Evolutionary conservation across 2,888 invertebrate species (phyloP), one percentile per base, ranked within the genome.

Genomic region (Drosophila neutralis): DNA sequence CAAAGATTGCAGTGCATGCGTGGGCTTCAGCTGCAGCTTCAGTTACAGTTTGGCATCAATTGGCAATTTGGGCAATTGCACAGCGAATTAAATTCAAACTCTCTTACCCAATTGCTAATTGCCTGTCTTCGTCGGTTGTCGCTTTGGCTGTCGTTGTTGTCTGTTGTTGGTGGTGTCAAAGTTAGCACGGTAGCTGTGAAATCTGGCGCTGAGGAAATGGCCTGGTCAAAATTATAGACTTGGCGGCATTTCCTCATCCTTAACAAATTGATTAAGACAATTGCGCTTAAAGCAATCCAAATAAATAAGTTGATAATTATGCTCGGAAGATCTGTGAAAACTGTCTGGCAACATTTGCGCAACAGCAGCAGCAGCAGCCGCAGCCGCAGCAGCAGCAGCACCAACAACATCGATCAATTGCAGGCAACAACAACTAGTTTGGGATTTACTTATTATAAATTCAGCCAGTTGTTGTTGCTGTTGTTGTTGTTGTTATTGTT

Each of bases 151-250:
- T 42, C 45, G 62, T 18, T 21, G 36, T 48, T 60, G 67, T 15
- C 64, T 64, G 76, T 60, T 77, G 87, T 72, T 62, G 83, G 78
- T 84, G 83, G 85, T 85, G 85, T 88, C 85, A 85, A 88, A 85
- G 88, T 86, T 88, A 85, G 83, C 85, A 85, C 85, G 88, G 85
- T 85, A 85, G 85, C 85, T 85, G 85, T 88, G 88, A 85, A 88
- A 83, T 78, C 73, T 82, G 60, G 64, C 71, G 82, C 88, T 85
- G 83, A 86, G 86, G 83, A 88, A 85, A 85, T 63, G 63, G 68
- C 62, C 68, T 59, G 59, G 59, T 57, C 73, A 86, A 83, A 83
- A 85, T 86, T 71, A 75, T 67, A 80, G 64, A 67, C 66, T 78
- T 24, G 21, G 38, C 51, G 48, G 66, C 86, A 82, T 86, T 88